Evolutionary conservation across 2,888 invertebrate species (phyloP).

Genomic region (Caenorhabditis angaria): DNA sequence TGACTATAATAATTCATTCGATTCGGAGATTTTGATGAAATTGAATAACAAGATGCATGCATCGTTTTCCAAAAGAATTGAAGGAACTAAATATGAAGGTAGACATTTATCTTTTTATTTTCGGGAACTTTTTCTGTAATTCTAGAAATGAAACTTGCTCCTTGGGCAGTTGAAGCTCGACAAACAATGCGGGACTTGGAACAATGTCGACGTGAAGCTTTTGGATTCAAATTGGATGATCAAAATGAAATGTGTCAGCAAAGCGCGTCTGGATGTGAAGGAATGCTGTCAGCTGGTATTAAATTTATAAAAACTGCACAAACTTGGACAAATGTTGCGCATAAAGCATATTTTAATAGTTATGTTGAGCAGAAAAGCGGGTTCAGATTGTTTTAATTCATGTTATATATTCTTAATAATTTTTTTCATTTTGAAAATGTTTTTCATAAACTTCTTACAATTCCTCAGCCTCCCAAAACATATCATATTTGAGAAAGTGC

Average conservation of each 20-base stretch:
- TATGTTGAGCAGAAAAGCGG: background rate
- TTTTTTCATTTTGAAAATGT: too few relatives aligned
- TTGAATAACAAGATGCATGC: constrained; percentile 34
- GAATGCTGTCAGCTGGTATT: constrained; percentile 31
- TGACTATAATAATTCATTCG: constrained; percentile 30
- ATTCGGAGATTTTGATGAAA: constrained; percentile 26
- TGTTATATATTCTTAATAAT: too few relatives aligned
- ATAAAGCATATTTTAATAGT: constrained; percentile 33
- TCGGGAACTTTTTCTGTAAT: background rate
- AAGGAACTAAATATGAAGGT: constrained; percentile 20
- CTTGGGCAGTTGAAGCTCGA: constrained; percentile 42
- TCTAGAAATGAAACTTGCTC: constrained; percentile 24
- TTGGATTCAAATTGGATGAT: constrained; percentile 32
- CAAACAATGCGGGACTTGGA: constrained; percentile 43
- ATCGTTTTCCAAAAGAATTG: constrained; percentile 21
- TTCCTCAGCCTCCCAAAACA: too few relatives aligned
- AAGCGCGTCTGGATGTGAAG: constrained; percentile 40
- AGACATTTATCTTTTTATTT: background rate
- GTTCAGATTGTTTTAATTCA: background rate
- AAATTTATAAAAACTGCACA: constrained; percentile 19
- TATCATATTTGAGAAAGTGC: background rate
- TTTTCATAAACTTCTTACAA: too few relatives aligned
- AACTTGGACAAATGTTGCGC: constrained; percentile 41
- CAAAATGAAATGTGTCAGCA: constrained; percentile 49
- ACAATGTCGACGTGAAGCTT: constrained; percentile 44